Evolutionary conservation across 2,888 invertebrate species (phyloP).

Genomic region (Heliconius ethilla): DNA sequence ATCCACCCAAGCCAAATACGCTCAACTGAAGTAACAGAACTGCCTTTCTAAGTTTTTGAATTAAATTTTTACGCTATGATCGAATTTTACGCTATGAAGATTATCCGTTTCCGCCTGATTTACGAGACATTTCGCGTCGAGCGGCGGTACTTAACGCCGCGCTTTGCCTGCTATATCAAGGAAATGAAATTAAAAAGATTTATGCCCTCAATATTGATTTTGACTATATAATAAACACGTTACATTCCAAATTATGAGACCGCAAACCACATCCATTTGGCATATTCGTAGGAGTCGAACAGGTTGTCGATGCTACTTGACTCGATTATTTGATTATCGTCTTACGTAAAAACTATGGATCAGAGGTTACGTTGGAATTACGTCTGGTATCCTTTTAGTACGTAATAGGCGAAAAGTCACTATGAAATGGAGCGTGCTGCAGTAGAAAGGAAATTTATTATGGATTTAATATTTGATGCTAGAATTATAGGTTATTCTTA

Average conservation of each 20-base stretch:
- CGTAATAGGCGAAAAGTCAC: constrained; percentile 42
- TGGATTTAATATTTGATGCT: background rate
- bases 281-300: constrained; percentile 44
- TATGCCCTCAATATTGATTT: too few relatives aligned
- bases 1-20: constrained; percentile 22
- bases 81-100: too few relatives aligned
- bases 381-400: constrained; percentile 44
- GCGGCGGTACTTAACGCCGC: background rate
- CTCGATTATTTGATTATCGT: constrained; percentile 46
- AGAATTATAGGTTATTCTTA: background rate
- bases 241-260: constrained; percentile 26
- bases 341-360: constrained; percentile 49
- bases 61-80: too few relatives aligned
- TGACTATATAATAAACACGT: background rate
- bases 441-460: background rate
- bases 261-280: constrained; percentile 40
- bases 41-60: too few relatives aligned
- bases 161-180: background rate
- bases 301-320: constrained; percentile 52
- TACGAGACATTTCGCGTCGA: too few relatives aligned
- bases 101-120: too few relatives aligned
- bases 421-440: constrained; percentile 22
- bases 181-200: too few relatives aligned
- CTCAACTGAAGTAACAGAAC: background rate
- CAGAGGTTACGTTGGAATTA: constrained; percentile 48